Conservation (phyloP, 2,888 invertebrate genomes). For the Taphrorychus bicolor region DNA sequence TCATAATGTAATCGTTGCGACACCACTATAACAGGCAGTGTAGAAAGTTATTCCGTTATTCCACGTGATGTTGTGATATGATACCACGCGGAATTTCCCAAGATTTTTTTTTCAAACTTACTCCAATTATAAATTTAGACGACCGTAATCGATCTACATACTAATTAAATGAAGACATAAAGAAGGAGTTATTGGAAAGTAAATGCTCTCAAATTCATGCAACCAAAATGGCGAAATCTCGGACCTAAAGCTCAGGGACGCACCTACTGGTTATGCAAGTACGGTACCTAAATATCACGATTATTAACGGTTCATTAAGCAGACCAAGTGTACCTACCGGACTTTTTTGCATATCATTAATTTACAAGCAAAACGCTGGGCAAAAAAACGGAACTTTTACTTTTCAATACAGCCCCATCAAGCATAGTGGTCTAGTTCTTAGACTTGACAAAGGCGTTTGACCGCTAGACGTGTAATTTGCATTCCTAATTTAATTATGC, state of each 20-base stretch:
- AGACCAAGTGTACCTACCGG: not conserved
- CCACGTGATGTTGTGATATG: not conserved
- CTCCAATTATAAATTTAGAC: not conserved
- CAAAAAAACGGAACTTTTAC: not conserved
- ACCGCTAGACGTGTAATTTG: too few species aligned
- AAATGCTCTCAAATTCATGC: not conserved
- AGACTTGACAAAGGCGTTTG: not conserved
- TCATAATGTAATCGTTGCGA: not conserved
- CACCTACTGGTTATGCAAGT: not conserved
- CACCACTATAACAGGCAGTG: too few species aligned
- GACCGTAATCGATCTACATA: too few species aligned
- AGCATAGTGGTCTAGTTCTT: not conserved
- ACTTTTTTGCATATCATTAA: not conserved
- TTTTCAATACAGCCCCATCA: not conserved
- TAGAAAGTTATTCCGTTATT: not conserved
- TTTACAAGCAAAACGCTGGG: not conserved
- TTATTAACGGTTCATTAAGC: not conserved
- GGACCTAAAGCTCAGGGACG: too few species aligned
- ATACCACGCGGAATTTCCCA: not conserved
- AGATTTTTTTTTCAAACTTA: not conserved
- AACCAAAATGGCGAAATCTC: too few species aligned
- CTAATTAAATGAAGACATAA: not conserved
- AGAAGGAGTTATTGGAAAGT: not conserved
- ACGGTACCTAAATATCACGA: not conserved
- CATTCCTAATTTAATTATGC: too few species aligned